Evolutionary conservation across 2,797 vertebrate genomes (phyloP).

Genomic region (Sparus aurata): DNA sequence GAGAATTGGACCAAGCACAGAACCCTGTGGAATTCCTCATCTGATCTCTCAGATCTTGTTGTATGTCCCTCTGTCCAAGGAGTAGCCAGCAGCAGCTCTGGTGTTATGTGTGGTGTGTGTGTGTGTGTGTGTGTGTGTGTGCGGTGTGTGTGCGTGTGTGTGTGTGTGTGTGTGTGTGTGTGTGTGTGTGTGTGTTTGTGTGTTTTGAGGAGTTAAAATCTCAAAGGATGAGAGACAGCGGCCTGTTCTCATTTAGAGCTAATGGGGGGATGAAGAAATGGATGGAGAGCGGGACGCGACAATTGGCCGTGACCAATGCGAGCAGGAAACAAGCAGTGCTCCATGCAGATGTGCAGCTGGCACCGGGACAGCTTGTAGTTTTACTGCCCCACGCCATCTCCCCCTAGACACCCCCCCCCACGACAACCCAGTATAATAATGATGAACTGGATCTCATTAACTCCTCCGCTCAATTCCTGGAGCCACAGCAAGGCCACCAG

Average conservation of each 20-base stretch:
- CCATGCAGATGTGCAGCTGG: constrained; percentile 77
- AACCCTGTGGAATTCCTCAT: constrained; percentile 13
- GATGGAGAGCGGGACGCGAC: constrained; percentile 44
- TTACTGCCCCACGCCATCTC: constrained; percentile 41
- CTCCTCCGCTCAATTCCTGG: constrained; percentile 18
- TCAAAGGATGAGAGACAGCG: constrained; percentile 64
- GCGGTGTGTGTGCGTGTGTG: too few relatives aligned
- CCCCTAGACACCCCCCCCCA: background rate
- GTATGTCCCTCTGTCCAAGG: constrained; percentile 2
- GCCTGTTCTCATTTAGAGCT: constrained; percentile 73
- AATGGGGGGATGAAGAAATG: constrained; percentile 46
- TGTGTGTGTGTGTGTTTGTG: constrained; percentile 22
- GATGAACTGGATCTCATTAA: constrained; percentile 70
- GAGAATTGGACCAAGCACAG: constrained; percentile 5
- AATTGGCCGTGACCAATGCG: constrained; percentile 68
- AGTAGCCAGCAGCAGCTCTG: constrained; percentile 15
- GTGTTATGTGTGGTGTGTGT: background rate
- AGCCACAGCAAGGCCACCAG: constrained; percentile 27
- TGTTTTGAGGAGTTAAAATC: constrained; percentile 50
- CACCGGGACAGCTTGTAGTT: constrained; percentile 56
- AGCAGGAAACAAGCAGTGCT: constrained; percentile 66
- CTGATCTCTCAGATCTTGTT: constrained; percentile 20
- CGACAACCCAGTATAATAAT: constrained; percentile 47
- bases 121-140: constrained; percentile 18
- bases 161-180: too few relatives aligned